Base-by-base conservation (phyloP, 1,140 invertebrate species). In the Ceratosolen solmsi region DNA sequence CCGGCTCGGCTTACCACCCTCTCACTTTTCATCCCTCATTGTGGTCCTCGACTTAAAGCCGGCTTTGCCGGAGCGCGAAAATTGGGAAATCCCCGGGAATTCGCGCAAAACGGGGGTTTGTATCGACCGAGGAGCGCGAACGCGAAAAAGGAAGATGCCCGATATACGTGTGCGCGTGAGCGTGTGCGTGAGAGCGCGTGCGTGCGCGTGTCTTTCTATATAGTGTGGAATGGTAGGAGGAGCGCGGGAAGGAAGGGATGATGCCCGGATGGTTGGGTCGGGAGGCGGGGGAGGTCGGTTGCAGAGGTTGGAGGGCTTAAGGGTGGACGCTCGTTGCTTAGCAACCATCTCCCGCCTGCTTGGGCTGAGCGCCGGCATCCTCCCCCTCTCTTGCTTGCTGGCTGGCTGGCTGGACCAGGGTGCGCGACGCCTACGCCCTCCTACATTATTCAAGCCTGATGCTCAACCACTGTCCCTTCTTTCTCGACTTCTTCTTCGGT, bases 271-370 rank as follows among this genome's bases (percentile, higher is more conserved):
- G n/a, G n/a, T n/a, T n/a, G n/a, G n/a, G n/a, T 56, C 27, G 38
- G 27, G 17, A 15, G 11, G 38, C 25, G 15, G 11, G 65, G 70
- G 33, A 58, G 72, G 73, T n/a, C n/a, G 82, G 84, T 79, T 79
- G 79, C 86, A 85, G 87, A 88, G 88, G 88, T 86, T 86, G 86
- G 87, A 88, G 87, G 86, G 87, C 88, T 91, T 89, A 90, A 91
- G 90, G 91, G 90, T 91, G 88, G 90, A 91, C 88, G 90, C 85
- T 88, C 88, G 90, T 91, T 92, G 90, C 90, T 84, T 88, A 85
- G 90, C 90, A 91, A 92, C 90, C 86, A 83, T 85, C 83, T 85
- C 85, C 83, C 81, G 84, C 82, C 63, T 84, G 86, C 86, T 63
- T 41, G 49, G 65, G 76, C 36, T 9, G 25, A 54, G 30, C 30